Base-by-base conservation (phyloP, 2,797 vertebrate genomes). In the Syngnathus rostellatus region DNA sequence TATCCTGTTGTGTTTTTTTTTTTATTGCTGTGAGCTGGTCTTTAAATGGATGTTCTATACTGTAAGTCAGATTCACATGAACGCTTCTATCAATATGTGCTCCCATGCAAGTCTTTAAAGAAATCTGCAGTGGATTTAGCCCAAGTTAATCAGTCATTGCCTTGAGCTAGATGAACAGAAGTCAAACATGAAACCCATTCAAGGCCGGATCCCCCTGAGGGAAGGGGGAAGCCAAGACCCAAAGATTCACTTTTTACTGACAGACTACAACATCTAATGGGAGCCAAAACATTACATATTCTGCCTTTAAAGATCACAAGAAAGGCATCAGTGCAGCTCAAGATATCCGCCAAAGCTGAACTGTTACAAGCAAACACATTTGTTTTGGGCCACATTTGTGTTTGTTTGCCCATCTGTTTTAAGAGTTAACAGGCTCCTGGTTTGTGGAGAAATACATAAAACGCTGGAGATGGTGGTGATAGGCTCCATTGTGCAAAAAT, bases 141-240 rank as follows among this genome's bases (percentile, higher is more conserved):
- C 31, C 31, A 0, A 64, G 79, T 83, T 85, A 73, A 73, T 80
- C 75, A 69, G 71, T 58, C 62, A 9, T 60, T 65, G 77, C 80
- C 67, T 74, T 68, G 41, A 82, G 77, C 76, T 67, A 62, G 17
- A 43, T 75, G 63, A 72, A 71, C 74, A 69, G 66, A 75, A 73
- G 72, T 69, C 66, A 68, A 81, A 83, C 80, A 79, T 71, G 69
- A 83, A 84, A 83, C 77, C 80, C 69, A 79, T 68, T 76, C 41
- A 48, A 62, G 70, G 61, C 65, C 41, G 68, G 67, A 84, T 82
- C 80, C 78, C 74, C 31, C 37, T 19, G 16, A 17, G 31, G 31
- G 57, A 17, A 58, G 54, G 8, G 19, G 59, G 38, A 31, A 31
- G 11, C 5, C 14, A 41, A 39, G 9, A 40, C 38, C 10, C 9